phyloP scores from a whole-genome alignment of 2,797 vertebrate species.

The Anguilla obscura region DNA sequence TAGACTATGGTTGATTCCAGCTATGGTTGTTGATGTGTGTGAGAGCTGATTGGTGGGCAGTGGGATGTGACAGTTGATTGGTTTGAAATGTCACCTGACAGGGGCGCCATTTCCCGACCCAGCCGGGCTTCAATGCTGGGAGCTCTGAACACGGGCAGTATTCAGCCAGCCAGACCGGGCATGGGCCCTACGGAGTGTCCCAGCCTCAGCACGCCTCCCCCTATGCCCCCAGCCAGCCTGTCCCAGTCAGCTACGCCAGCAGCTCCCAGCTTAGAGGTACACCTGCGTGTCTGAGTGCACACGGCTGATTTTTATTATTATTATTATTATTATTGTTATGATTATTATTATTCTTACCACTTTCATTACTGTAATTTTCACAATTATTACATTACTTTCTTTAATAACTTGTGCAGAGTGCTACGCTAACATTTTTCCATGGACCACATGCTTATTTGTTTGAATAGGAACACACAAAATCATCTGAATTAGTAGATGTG shows the following conservation, averaged over 20 bases:
- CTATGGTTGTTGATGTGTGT: neutral
- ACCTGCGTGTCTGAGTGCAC: neutral
- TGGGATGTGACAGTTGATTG: neutral
- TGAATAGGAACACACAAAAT: too few relatives aligned
- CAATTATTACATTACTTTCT: too few relatives aligned
- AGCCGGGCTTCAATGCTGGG: constrained; percentile 62
- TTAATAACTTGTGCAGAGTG: too few relatives aligned
- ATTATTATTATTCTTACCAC: too few relatives aligned
- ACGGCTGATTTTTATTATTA: too few relatives aligned
- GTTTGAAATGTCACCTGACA: constrained; percentile 37
- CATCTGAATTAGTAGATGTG: too few relatives aligned
- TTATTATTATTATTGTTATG: too few relatives aligned
- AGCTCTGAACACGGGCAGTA: constrained; percentile 75
- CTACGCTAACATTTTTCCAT: too few relatives aligned
- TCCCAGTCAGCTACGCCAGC: constrained; percentile 61
- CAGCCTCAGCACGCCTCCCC: constrained; percentile 68
- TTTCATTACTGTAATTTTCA: too few relatives aligned
- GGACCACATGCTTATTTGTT: too few relatives aligned
- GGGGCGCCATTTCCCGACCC: constrained; percentile 71
- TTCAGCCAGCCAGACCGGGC: constrained; percentile 64
- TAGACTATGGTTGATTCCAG: neutral
- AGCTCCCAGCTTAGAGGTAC: constrained; percentile 73
- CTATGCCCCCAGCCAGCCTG: constrained; percentile 61
- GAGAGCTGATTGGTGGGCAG: neutral
- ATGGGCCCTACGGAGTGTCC: constrained; percentile 63